Percentiles rank a stretch among this genome's conserved stretches.
phyloP scores from a whole-genome alignment of 2,797 vertebrate species.

The Enteromius viviparus region DNA sequence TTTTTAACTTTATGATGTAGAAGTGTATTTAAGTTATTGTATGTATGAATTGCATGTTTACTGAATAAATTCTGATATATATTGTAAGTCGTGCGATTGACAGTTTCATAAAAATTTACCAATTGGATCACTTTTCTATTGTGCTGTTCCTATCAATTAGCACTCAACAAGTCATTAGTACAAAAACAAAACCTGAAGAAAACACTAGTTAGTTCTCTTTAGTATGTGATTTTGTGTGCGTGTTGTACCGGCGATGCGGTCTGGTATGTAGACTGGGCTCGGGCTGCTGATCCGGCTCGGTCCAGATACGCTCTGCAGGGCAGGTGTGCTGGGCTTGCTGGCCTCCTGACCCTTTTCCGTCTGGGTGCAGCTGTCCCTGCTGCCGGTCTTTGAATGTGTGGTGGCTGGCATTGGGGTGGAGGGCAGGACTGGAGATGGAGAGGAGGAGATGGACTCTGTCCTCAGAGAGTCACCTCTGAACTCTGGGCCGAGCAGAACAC shows the following conservation, averaged over 20 bases:
- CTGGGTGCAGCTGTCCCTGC: slow-evolving; percentile 96
- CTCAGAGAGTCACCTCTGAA: slow-evolving; percentile 85
- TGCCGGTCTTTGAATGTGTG: slow-evolving; percentile 91
- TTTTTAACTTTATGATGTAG: too few relatives aligned
- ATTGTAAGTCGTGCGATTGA: background rate
- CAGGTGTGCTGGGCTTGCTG: slow-evolving; percentile 79
- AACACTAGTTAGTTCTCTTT: background rate
- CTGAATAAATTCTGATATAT: background rate
- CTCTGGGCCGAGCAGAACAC: slow-evolving; percentile 91
- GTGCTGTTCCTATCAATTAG: background rate
- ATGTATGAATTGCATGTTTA: background rate
- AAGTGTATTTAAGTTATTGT: background rate
- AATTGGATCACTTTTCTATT: background rate
- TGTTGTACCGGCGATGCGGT: slow-evolving; percentile 85
- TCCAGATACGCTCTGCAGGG: slow-evolving; percentile 75
- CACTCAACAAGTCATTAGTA: background rate
- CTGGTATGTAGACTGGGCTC: slow-evolving; percentile 83
- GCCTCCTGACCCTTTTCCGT: slow-evolving; percentile 87
- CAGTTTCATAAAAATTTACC: background rate
- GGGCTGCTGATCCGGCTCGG: slow-evolving; percentile 81
- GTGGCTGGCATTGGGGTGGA: slow-evolving; percentile 85
- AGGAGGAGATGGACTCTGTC: slow-evolving; percentile 90
- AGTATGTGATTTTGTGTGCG: background rate
- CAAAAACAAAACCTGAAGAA: background rate
- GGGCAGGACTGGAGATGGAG: slow-evolving; percentile 90